A percentile compares a stretch with the other conserved stretches of the same genome.
phyloP scores from a whole-genome alignment of 2,113 vertebrate genomes.

The Galeopterus variegatus region DNA sequence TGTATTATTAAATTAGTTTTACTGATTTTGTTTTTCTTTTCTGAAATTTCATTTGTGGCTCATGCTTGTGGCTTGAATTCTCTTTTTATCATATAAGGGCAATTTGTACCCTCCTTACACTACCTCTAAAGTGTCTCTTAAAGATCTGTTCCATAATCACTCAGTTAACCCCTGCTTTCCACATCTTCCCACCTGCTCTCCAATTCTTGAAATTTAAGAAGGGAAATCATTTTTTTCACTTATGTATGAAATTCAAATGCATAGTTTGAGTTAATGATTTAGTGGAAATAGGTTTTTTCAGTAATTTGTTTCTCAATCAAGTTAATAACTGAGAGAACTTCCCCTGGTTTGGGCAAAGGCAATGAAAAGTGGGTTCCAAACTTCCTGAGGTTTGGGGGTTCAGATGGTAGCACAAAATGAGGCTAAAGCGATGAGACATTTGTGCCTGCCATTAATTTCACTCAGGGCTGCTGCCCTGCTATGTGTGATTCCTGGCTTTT shows the following conservation, averaged over 20 bases:
- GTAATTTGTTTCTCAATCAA: not conserved
- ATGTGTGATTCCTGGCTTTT: not conserved
- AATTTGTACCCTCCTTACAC: no score
- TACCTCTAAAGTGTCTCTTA: not conserved
- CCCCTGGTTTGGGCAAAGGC: not conserved
- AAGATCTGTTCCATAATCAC: not conserved
- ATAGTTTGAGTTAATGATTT: conserved; percentile 10
- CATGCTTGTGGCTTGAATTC: rapidly evolving
- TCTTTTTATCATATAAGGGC: not conserved
- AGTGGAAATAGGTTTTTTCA: not conserved
- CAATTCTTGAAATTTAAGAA: not conserved
- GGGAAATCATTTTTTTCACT: not conserved
- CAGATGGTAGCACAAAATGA: not conserved
- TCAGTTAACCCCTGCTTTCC: not conserved
- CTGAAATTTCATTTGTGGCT: not conserved
- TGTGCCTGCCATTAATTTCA: not conserved
- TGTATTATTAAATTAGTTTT: not conserved
- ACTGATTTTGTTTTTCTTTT: not conserved
- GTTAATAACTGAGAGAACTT: not conserved
- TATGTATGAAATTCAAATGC: not conserved
- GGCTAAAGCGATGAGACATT: not conserved
- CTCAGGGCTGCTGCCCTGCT: not conserved
- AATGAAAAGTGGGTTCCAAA: not conserved
- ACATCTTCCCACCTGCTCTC: not conserved
- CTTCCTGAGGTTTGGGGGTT: not conserved